Evolutionary conservation across 2,113 vertebrate genomes (phyloP), one percentile per base, ranked within the genome.

Genomic region (Bos taurus): DNA sequence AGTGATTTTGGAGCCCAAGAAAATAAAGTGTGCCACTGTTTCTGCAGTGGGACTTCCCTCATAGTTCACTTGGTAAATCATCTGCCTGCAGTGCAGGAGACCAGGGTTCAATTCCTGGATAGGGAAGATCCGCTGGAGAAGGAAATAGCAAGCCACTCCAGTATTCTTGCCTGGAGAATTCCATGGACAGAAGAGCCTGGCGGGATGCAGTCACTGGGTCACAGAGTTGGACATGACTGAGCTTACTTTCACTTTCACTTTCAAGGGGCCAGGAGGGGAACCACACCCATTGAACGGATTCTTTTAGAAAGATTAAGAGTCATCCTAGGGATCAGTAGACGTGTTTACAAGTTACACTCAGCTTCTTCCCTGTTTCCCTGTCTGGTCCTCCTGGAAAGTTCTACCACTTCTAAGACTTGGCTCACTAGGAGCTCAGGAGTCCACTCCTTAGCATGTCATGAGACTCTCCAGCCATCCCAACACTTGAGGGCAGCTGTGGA

Each of bases 221-320:
- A 0, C 56, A 56, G 21, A 56, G 56, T 56, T 1, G 0, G 7
- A 57, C 9, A 11, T 3, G 56, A 57, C 23, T 25, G 25, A 60
- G 26, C 59, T 60, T 11, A 60, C 59, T 28, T 60, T 60, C 56
- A 57, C 21, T 57, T 57, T 25, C 25, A 60, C 57, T 59, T 28
- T 12, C 57, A 28, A 60, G 26, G 59, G 59, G 25, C 59, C 59
- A 28, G 14, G 52, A 15, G 54, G 21, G n/a, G 25, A 57, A 36
- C 12, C 36, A 23, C 12, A 50, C 3, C 43, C 28, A 48, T 48
- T 23, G n/a, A 43, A 17, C 14, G 11, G 54, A 85, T 17, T 36
- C 83, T 85, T 60, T 46, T 60, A 30, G 83, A 43, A 85, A 57
- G 36, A 30, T 59, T 60, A 12, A 85, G 83, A 46, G 67, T 43